These are phyloP conservation scores for Nymphalis urticae DNA, from an alignment of 2,888 invertebrate species.

Conservation along the genomic window DNA sequence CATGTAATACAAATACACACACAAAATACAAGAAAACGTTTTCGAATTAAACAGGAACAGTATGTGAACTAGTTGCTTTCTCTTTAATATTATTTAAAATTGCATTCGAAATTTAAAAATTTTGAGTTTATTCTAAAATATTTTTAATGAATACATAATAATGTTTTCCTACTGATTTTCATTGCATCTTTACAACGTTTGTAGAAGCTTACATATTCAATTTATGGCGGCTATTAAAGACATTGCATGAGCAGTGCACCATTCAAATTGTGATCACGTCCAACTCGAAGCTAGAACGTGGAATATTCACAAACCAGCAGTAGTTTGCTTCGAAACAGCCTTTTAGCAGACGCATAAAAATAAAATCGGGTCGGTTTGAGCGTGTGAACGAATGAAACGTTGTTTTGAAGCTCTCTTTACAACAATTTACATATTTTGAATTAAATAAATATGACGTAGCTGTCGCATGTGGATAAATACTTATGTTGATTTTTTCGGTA, in stretches of 20 bases:
- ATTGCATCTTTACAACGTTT: constrained; percentile 13
- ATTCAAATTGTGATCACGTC: constrained; percentile 45
- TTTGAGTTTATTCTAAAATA: too few relatives aligned
- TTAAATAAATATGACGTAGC: not conserved
- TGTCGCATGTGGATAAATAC: too few relatives aligned
- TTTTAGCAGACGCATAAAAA: constrained; percentile 63
- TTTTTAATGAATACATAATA: not conserved
- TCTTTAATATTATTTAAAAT: too few relatives aligned
- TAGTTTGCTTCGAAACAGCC: constrained; percentile 59
- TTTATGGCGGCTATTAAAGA: constrained; percentile 71
- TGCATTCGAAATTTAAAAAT: too few relatives aligned
- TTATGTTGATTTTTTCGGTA: too few relatives aligned
- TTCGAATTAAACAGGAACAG: too few relatives aligned
- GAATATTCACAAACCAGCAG: constrained; percentile 57
- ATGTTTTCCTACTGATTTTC: constrained; percentile 15
- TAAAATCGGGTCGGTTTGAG: constrained; percentile 50
- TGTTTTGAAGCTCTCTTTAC: constrained; percentile 4
- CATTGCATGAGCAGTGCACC: constrained; percentile 55
- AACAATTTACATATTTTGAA: not conserved
- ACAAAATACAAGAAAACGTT: too few relatives aligned
- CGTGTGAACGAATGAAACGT: constrained; percentile 48
- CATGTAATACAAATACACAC: too few relatives aligned
- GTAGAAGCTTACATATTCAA: constrained; percentile 55
- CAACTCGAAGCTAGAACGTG: constrained; percentile 46
- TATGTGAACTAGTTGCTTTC: too few relatives aligned